Conservation (phyloP, 2,797 vertebrate species). For the Rousettus madagascariensis region DNA sequence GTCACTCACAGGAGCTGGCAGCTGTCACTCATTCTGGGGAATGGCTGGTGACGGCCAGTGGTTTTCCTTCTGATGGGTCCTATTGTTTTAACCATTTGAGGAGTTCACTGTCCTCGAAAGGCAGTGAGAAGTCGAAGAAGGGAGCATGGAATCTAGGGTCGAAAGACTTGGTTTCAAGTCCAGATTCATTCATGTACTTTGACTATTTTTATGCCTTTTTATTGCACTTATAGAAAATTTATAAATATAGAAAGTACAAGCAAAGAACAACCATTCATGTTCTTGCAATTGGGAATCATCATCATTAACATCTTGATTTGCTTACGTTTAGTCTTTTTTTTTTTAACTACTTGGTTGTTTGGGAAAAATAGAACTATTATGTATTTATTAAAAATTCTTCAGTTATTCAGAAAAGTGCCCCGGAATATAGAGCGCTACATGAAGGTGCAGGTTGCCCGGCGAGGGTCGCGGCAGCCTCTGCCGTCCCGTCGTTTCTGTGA, state of each 20-base stretch:
- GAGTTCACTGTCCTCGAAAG: neutral
- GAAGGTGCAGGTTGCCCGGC: neutral
- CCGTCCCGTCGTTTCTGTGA: neutral
- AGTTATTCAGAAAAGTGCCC: neutral
- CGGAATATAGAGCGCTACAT: neutral
- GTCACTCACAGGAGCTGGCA: neutral
- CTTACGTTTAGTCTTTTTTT: neutral
- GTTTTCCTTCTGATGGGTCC: neutral
- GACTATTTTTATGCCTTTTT: neutral
- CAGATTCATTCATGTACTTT: neutral
- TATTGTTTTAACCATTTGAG: neutral
- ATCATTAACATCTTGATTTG: neutral
- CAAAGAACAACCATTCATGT: neutral
- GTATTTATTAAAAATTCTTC: neutral
- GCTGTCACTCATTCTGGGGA: neutral
- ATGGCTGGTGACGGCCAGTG: neutral
- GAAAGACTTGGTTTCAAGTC: neutral
- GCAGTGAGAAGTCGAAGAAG: neutral
- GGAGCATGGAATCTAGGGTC: neutral
- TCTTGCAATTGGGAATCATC: neutral
- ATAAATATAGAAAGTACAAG: neutral
- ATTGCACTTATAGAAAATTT: conserved; percentile 7
- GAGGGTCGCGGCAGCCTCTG: neutral
- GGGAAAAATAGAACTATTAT: neutral
- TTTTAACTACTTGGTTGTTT: neutral